Percentiles rank a stretch among this genome's conserved stretches.
phyloP scores from a whole-genome alignment of 2,113 vertebrate genomes.

The Gadus chalcogrammus region DNA sequence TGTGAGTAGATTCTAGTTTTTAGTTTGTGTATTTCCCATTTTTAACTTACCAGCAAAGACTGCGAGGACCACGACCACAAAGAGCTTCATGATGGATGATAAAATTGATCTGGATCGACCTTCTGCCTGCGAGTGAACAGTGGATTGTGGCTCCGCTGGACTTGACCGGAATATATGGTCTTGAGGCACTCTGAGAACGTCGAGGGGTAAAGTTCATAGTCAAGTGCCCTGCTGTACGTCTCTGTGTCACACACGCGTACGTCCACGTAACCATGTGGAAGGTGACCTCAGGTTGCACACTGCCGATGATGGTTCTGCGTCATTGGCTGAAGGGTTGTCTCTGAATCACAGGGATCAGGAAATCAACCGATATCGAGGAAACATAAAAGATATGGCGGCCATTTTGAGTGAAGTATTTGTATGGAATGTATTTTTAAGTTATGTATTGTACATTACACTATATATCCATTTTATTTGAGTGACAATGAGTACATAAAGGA shows the following conservation, averaged over 20 bases:
- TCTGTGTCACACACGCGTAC: conserved; percentile 4
- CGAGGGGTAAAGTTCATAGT: conserved; percentile 55
- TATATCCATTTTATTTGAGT: too few relatives aligned
- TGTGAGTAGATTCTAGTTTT: not conserved
- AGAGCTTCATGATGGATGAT: conserved; percentile 57
- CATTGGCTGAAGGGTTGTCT: too few relatives aligned
- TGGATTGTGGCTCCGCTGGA: conserved; percentile 6
- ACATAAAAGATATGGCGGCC: too few relatives aligned
- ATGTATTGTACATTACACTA: too few relatives aligned
- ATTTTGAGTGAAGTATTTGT: too few relatives aligned
- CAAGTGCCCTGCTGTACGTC: conserved; percentile 20
- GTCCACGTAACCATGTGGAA: conserved; percentile 16
- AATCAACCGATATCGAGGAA: too few relatives aligned
- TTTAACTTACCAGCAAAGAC: conserved; percentile 48
- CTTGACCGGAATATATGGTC: conserved; percentile 36
- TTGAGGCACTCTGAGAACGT: conserved; percentile 7
- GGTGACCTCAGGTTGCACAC: too few relatives aligned
- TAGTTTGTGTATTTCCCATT: too few relatives aligned
- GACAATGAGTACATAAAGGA: too few relatives aligned
- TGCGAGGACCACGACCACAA: conserved; percentile 42
- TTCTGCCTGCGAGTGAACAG: not conserved
- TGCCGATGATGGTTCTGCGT: too few relatives aligned
- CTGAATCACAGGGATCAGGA: too few relatives aligned
- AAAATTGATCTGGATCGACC: not conserved
- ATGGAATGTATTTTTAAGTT: too few relatives aligned